These are phyloP conservation scores for Andrena minutula DNA, from an alignment of 2,888 invertebrate species.

Conservation along the genomic window DNA sequence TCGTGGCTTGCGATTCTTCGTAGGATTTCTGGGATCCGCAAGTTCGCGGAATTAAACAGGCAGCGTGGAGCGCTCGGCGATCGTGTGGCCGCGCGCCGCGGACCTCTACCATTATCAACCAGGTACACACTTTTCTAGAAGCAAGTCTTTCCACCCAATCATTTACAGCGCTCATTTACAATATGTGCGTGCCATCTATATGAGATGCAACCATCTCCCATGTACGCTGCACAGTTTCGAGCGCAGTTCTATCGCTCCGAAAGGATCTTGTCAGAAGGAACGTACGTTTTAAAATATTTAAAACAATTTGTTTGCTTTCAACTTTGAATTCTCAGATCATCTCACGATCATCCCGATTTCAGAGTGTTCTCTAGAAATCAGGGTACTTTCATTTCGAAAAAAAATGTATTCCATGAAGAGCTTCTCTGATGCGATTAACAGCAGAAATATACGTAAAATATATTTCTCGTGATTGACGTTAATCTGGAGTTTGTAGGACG, in stretches of 20 bases:
- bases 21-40: conserved; percentile 79
- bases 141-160: not conserved
- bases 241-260: not conserved
- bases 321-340: not conserved
- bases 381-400: not conserved
- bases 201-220: not conserved
- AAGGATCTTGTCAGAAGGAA: not conserved
- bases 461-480: conserved; percentile 6
- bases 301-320: not conserved
- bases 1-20: conserved; percentile 70
- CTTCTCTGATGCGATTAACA: not conserved
- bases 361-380: not conserved
- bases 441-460: not conserved
- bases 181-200: not conserved
- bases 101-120: conserved; percentile 83
- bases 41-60: conserved; percentile 81
- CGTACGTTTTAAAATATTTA: not conserved
- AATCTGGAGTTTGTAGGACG: conserved; percentile 30
- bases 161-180: too few relatives aligned
- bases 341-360: not conserved
- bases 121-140: conserved; percentile 74
- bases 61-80: conserved; percentile 84
- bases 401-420: not conserved
- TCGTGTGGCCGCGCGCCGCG: conserved; percentile 84
- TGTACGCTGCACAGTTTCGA: not conserved